phyloP scores from a whole-genome alignment of 2,888 invertebrate genomes.

The Aquatica leii region DNA sequence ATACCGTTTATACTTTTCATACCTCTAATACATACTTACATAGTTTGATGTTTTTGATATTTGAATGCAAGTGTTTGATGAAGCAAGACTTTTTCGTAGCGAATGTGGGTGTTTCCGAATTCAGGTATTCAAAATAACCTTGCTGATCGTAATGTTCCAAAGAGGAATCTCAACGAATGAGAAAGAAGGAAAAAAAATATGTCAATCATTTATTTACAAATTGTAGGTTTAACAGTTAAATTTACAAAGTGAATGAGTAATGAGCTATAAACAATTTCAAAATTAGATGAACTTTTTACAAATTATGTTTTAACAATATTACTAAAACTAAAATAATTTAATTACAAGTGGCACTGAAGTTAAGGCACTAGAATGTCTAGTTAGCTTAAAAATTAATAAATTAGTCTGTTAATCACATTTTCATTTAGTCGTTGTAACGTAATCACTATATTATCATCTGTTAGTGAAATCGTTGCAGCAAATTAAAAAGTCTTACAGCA shows the following conservation, averaged over 20 bases:
- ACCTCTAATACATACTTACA: too few relatives aligned
- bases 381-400: conserved; percentile 36
- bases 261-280: conserved; percentile 25
- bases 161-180: too few relatives aligned
- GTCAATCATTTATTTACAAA: conserved; percentile 33
- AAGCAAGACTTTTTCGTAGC: too few relatives aligned
- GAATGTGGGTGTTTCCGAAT: too few relatives aligned
- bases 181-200: too few relatives aligned
- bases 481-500: conserved; percentile 27
- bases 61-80: too few relatives aligned
- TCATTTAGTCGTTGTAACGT: conserved; percentile 29
- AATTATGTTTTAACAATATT: conserved; percentile 29
- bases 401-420: conserved; percentile 42
- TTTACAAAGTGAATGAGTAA: conserved; percentile 26
- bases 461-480: conserved; percentile 12
- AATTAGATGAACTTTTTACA: conserved; percentile 25
- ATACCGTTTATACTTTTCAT: too few relatives aligned
- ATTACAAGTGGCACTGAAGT: conserved; percentile 41
- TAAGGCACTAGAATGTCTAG: conserved; percentile 40
- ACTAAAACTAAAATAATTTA: conserved; percentile 35
- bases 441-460: conserved; percentile 23
- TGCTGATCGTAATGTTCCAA: not conserved
- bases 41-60: too few relatives aligned
- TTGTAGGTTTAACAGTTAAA: conserved; percentile 31
- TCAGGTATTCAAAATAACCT: too few relatives aligned